phyloP scores from a whole-genome alignment of 1,140 invertebrate species.

The Drosophila seguyi region DNA sequence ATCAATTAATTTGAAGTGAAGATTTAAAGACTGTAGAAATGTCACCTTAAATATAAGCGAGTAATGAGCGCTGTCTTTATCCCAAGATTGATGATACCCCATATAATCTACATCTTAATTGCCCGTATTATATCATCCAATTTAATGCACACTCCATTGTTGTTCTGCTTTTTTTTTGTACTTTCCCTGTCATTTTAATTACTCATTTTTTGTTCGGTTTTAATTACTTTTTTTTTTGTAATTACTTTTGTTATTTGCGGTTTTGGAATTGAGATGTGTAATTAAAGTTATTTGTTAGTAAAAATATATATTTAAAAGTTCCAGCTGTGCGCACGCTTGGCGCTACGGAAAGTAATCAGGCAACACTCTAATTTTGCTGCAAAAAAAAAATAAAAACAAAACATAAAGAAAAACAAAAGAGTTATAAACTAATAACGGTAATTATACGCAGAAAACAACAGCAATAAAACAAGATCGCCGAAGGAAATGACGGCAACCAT shows the following conservation, averaged over 20 bases:
- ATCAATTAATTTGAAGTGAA: background rate
- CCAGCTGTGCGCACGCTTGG: constrained; percentile 8
- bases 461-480: constrained; percentile 39
- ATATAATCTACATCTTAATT: constrained; percentile 23
- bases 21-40: background rate
- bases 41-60: background rate
- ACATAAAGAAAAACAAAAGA: constrained; percentile 40
- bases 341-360: constrained; percentile 16
- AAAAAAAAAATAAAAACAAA: constrained; percentile 10
- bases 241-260: constrained; percentile 29
- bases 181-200: constrained; percentile 43
- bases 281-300: constrained; percentile 44
- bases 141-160: constrained; percentile 14
- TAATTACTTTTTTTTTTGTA: constrained; percentile 14
- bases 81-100: constrained; percentile 4
- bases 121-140: constrained; percentile 41
- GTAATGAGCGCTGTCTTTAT: background rate
- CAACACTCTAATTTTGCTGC: constrained; percentile 29
- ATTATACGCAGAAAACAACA: constrained; percentile 51
- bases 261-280: constrained; percentile 31
- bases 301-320: constrained; percentile 16
- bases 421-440: constrained; percentile 72
- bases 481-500: constrained; percentile 55
- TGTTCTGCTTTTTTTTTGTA: background rate
- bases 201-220: constrained; percentile 10